Evolutionary conservation across 2,113 vertebrate genomes (phyloP).

Genomic region (Scatophagus argus): DNA sequence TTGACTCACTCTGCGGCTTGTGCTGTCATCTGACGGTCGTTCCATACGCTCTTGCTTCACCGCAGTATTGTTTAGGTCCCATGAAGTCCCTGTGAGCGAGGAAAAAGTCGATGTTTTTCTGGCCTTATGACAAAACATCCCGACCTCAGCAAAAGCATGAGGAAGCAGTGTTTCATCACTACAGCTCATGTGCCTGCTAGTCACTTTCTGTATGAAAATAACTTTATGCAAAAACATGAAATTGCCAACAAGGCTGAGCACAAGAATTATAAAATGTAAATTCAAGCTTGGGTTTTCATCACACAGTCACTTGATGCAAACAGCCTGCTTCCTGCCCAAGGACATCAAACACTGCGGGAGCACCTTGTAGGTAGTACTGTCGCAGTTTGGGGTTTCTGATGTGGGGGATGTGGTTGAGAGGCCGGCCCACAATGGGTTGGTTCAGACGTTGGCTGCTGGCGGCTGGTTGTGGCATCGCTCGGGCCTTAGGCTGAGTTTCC

Average conservation of each 20-base stretch:
- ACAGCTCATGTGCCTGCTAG: background rate
- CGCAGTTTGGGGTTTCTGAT: slow-evolving; percentile 86
- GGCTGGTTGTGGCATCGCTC: slow-evolving; percentile 38
- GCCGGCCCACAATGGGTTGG: slow-evolving; percentile 49
- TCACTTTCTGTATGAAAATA: slow-evolving; percentile 15
- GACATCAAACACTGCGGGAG: background rate
- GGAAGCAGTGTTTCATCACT: background rate
- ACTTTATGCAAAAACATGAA: slow-evolving; percentile 20
- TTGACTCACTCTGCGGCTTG: slow-evolving; percentile 71
- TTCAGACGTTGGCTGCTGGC: slow-evolving; percentile 29
- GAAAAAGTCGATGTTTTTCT: background rate
- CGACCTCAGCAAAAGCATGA: background rate
- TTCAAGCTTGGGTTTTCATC: background rate
- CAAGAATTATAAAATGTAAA: slow-evolving; percentile 29
- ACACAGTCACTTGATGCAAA: slow-evolving; percentile 4
- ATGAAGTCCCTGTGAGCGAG: slow-evolving; percentile 63
- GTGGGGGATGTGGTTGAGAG: slow-evolving; percentile 78
- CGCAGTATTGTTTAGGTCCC: slow-evolving; percentile 58
- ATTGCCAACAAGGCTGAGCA: background rate
- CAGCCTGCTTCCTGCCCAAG: background rate
- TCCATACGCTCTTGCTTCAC: slow-evolving; percentile 43
- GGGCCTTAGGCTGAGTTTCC: slow-evolving; percentile 58
- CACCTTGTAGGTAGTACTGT: slow-evolving; percentile 86
- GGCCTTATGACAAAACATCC: background rate
- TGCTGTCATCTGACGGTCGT: slow-evolving; percentile 38